Base-by-base conservation (phyloP, 2,888 invertebrate species). In the Chaitophorus viminalis region DNA sequence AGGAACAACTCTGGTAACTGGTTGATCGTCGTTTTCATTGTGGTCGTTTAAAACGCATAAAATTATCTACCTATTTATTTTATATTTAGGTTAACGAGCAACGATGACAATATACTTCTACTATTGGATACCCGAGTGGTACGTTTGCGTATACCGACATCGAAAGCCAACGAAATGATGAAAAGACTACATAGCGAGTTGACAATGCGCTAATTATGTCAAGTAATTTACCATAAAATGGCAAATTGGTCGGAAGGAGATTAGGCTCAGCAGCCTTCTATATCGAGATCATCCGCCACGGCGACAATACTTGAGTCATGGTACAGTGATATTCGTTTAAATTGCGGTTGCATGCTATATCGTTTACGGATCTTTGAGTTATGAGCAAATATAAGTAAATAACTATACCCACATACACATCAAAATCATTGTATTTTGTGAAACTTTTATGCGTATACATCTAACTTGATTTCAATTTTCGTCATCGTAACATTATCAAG, bases 201-300 rank as follows among this genome's bases (percentile, higher is more conserved):
- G 18, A 18, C 72, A n/a, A 5, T 11, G 36, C 74, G 54, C 33
- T 74, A 72, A 82, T 82, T 82, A 72, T 36, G 74, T 36, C 74
- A n/a, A 74, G 54, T 82, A 82, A 74, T 82, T 82, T 36, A 74
- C 72, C 74, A 74, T 82, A 54, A 82, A 82, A 82, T 74, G 54
- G n/a, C 72, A 33, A 54, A 74, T 18, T 54, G 74, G 72, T 74
- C 33, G 54, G 33, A 52, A 82, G 72, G 82, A 82, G 54, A 82
- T 29, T 79, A 39, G 33, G 33, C 29, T 36, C 52, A 11, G 21
- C 72, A 25, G 68, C 21, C 46, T 70, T 70, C 29, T 21, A 29
- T 21, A 29, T 54, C 54, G 82, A 74, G 74, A 82, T 74, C 82
- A 74, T 82, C 74, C 36, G 36, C 82, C 82, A 74, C 36, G 52